Conservation (phyloP, 2,888 invertebrate species). For the Criorhina ranunculi region DNA sequence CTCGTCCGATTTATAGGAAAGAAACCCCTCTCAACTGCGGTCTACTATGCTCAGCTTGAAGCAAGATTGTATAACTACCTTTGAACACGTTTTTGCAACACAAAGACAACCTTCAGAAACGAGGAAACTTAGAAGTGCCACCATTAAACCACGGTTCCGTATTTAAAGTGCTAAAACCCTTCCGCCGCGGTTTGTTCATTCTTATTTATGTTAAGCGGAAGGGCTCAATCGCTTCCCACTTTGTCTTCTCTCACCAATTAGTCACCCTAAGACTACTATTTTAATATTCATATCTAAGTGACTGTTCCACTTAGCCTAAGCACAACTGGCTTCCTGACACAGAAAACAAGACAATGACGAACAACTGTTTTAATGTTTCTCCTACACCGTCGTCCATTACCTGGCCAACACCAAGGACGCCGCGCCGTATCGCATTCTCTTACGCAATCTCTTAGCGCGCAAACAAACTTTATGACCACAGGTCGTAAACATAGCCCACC, state of each 20-base stretch:
- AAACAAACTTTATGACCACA: slow-evolving; percentile 61
- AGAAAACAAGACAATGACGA: slow-evolving; percentile 18
- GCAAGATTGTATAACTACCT: too few relatives aligned
- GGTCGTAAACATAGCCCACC: slow-evolving; percentile 69
- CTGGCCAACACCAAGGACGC: slow-evolving; percentile 55
- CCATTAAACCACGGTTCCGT: background rate
- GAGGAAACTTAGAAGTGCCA: background rate
- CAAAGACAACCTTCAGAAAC: background rate
- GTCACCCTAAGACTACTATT: slow-evolving; percentile 8
- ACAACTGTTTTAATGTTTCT: slow-evolving; percentile 9
- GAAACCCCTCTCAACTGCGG: too few relatives aligned
- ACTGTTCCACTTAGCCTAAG: slow-evolving; percentile 17
- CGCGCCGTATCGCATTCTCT: slow-evolving; percentile 57
- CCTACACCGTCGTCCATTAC: background rate
- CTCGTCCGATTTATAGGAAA: too few relatives aligned
- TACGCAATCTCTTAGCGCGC: slow-evolving; percentile 66
- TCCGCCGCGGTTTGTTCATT: background rate
- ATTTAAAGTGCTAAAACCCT: background rate
- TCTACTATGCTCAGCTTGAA: too few relatives aligned
- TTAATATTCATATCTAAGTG: slow-evolving; percentile 54
- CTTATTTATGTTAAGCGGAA: slow-evolving; percentile 4
- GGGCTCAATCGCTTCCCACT: background rate
- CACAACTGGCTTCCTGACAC: slow-evolving; percentile 37
- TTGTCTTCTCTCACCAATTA: background rate
- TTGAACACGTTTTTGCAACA: too few relatives aligned